These are phyloP conservation scores for Apamea epomidion DNA, from an alignment of 2,888 invertebrate species.

Conservation along the genomic window DNA sequence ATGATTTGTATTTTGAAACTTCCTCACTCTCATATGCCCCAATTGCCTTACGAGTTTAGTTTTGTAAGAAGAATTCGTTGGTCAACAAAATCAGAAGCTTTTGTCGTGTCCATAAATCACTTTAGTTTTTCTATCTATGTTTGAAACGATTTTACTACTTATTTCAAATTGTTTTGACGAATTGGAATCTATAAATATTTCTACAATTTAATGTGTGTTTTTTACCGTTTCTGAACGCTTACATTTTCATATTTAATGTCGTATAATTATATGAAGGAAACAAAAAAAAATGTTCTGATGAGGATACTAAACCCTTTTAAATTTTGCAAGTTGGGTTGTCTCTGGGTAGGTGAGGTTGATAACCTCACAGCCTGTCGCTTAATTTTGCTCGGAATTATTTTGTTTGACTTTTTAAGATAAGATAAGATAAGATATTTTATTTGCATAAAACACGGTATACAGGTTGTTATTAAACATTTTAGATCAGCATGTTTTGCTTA, in stretches of 20 bases:
- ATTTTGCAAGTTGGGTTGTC: no score
- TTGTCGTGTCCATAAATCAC: background rate
- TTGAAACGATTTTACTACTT: background rate
- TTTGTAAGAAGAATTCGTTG: background rate
- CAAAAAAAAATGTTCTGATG: no score
- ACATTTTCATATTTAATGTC: background rate
- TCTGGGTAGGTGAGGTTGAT: no score
- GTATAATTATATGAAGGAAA: background rate
- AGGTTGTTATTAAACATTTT: no score
- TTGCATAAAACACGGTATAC: no score
- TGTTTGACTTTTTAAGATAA: no score
- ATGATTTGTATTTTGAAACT: background rate
- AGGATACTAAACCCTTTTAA: no score
- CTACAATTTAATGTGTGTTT: background rate
- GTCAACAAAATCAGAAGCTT: background rate
- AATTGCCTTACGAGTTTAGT: background rate
- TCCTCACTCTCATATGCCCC: background rate
- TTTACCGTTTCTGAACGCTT: background rate
- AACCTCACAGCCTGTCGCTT: no score
- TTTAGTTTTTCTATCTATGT: background rate
- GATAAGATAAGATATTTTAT: no score
- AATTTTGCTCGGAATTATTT: no score
- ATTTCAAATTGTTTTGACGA: background rate
- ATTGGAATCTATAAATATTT: background rate
- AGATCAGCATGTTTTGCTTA: no score